These are phyloP conservation scores for Neopipo cinnamomea DNA, from an alignment of 2,113 vertebrate genomes.

Conservation along the genomic window DNA sequence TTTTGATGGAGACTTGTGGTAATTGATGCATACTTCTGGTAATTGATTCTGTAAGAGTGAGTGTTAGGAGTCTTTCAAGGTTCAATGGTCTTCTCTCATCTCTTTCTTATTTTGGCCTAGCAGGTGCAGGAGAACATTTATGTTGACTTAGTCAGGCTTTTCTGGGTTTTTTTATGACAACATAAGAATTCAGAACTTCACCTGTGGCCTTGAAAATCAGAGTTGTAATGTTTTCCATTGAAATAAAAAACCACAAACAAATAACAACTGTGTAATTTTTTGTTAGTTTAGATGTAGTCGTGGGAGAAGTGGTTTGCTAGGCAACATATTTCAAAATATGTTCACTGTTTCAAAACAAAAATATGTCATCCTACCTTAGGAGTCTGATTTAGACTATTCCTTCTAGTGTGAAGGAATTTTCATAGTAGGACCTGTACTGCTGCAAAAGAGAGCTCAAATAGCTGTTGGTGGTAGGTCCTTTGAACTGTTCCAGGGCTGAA, in stretches of 20 bases:
- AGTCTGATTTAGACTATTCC: not conserved
- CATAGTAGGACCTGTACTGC: not conserved
- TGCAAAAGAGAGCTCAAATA: not conserved
- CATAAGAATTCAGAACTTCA: not conserved
- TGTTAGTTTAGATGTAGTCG: not conserved
- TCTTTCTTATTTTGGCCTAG: not conserved
- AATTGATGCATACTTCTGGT: not conserved
- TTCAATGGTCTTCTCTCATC: not conserved
- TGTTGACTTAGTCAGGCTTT: not conserved
- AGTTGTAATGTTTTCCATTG: not conserved
- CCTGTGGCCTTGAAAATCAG: not conserved
- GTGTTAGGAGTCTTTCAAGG: not conserved
- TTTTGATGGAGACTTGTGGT: not conserved
- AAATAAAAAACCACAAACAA: not conserved
- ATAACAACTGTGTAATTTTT: not conserved
- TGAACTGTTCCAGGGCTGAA: not conserved
- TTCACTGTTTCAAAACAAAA: not conserved
- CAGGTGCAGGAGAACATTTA: not conserved
- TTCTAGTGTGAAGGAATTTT: not conserved
- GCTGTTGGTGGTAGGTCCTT: not conserved
- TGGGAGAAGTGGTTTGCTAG: not conserved
- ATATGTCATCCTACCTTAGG: not conserved
- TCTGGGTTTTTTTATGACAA: not conserved
- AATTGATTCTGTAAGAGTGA: not conserved
- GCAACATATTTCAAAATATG: accelerated